These are phyloP conservation scores for Pristiophorus japonicus DNA, from an alignment of 2,113 vertebrate species.

Conservation along the genomic window DNA sequence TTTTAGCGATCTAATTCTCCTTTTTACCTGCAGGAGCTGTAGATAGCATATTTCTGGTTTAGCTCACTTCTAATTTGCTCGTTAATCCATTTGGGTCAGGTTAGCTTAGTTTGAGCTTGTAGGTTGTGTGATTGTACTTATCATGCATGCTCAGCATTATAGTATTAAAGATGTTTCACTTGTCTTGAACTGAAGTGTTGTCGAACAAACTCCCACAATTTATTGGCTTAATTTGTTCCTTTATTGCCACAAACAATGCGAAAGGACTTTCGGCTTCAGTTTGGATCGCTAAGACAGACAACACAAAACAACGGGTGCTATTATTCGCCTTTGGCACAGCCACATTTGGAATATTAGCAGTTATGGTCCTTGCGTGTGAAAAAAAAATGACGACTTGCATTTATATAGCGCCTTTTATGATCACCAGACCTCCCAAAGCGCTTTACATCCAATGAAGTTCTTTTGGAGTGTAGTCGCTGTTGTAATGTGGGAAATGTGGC, in stretches of 20 bases:
- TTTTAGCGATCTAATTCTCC: too few species aligned
- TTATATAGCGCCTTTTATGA: too few species aligned
- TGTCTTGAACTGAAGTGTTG: not conserved
- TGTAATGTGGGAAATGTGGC: too few species aligned
- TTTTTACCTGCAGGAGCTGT: too few species aligned
- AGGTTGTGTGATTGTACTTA: not conserved
- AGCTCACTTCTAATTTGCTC: too few species aligned
- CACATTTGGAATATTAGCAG: not conserved
- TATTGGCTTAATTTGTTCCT: not conserved
- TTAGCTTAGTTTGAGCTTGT: not conserved
- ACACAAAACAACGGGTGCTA: not conserved
- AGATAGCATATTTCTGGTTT: too few species aligned
- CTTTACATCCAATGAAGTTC: too few species aligned
- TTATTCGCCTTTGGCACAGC: too few species aligned
- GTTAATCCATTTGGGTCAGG: too few species aligned
- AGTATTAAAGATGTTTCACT: not conserved
- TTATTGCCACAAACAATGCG: not conserved
- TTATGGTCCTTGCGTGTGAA: not conserved
- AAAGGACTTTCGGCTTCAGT: not conserved
- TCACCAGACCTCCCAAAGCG: too few species aligned
- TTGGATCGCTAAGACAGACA: not conserved
- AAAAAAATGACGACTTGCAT: too few species aligned
- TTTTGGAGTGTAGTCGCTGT: too few species aligned
- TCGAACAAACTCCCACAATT: not conserved
- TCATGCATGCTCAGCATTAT: not conserved